phyloP scores from a whole-genome alignment of 2,888 invertebrate species.

The Amiota mariae region DNA sequence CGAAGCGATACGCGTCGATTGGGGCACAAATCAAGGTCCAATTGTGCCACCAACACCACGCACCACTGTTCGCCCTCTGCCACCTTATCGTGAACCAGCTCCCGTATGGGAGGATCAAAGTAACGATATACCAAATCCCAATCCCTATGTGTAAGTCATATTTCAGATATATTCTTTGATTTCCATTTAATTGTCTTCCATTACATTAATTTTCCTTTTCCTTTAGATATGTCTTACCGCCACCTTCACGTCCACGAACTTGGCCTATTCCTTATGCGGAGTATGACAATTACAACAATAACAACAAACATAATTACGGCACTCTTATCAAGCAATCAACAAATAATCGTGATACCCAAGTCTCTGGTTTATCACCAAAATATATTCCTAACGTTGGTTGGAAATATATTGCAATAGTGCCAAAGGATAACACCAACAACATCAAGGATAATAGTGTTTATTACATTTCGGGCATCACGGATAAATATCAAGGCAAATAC shows the following conservation, averaged over 20 bases:
- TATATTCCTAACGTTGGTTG: conserved; percentile 71
- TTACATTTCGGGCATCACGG: conserved; percentile 44
- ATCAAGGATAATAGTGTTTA: conserved; percentile 15
- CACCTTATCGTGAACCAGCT: conserved; percentile 77
- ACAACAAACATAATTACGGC: conserved; percentile 59
- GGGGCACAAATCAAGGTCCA: conserved; percentile 78
- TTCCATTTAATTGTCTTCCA: neutral
- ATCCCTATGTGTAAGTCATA: conserved; percentile 76
- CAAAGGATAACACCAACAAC: conserved; percentile 43
- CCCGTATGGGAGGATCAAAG: conserved; percentile 78
- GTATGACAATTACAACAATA: conserved; percentile 57
- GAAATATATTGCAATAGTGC: conserved; percentile 70
- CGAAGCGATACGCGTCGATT: conserved; percentile 78
- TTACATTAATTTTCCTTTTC: neutral
- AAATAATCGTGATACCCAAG: conserved; percentile 45
- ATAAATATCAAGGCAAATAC: conserved; percentile 72
- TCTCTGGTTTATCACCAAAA: conserved; percentile 66
- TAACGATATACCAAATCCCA: conserved; percentile 78
- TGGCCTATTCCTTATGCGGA: conserved; percentile 56
- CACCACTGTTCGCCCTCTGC: conserved; percentile 74
- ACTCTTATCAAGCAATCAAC: conserved; percentile 46
- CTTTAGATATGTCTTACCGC: conserved; percentile 70
- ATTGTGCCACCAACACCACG: conserved; percentile 77
- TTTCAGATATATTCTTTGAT: conserved; percentile 13
- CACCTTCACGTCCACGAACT: conserved; percentile 71